Evolutionary conservation across 2,888 invertebrate genomes (phyloP).

Genomic region (Zaprionus obscuricornis): DNA sequence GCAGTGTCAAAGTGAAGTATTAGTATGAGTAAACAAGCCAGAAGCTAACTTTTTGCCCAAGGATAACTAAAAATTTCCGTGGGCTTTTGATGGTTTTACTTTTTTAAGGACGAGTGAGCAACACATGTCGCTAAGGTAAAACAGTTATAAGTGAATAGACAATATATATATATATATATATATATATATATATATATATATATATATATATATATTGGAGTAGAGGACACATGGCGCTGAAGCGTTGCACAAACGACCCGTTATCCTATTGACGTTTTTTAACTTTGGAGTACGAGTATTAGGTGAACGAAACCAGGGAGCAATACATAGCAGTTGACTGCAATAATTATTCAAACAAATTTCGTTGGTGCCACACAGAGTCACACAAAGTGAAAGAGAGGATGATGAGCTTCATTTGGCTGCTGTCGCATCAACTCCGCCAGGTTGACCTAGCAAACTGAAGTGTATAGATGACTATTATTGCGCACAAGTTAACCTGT

Average conservation of each 20-base stretch:
- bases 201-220: constrained; percentile 43
- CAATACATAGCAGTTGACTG: constrained; percentile 59
- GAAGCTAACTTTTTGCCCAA: constrained; percentile 51
- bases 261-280: constrained; percentile 47
- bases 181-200: constrained; percentile 14
- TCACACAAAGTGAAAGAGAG: constrained; percentile 12
- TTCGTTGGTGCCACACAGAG: constrained; percentile 56
- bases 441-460: constrained; percentile 47
- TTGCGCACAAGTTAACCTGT: constrained; percentile 82
- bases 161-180: constrained; percentile 19
- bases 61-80: constrained; percentile 52
- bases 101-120: constrained; percentile 8
- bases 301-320: constrained; percentile 12
- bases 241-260: constrained; percentile 45
- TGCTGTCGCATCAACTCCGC: constrained; percentile 37
- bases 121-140: constrained; percentile 76
- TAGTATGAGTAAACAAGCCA: constrained; percentile 40
- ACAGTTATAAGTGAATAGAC: constrained; percentile 73
- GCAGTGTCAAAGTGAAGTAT: constrained; percentile 31
- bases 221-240: constrained; percentile 50
- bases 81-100: constrained; percentile 14
- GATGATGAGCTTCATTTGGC: constrained; percentile 34
- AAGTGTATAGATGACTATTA: constrained; percentile 66
- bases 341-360: constrained; percentile 74
- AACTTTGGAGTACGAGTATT: constrained; percentile 17